Evolutionary conservation across 1,140 invertebrate species (phyloP).

Genomic region (Nasonia longicornis): DNA sequence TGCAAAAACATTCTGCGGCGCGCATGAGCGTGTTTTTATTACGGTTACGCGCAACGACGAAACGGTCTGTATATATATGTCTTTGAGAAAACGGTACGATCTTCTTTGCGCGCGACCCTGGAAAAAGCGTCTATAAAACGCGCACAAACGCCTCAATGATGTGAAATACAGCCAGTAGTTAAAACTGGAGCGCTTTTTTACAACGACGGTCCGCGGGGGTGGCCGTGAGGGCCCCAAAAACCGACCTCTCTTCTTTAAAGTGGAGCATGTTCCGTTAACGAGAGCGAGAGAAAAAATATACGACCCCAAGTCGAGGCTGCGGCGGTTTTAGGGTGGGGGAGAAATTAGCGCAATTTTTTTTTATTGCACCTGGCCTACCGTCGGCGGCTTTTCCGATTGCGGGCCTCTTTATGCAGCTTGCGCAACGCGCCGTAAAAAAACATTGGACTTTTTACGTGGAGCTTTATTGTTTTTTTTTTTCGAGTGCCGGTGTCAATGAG

Average conservation of each 20-base stretch:
- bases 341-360: constrained; percentile 38
- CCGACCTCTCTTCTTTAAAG: neutral
- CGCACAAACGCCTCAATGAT: neutral
- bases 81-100: constrained; percentile 38
- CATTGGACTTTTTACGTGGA: constrained; percentile 15
- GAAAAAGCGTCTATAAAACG: neutral
- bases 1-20: neutral
- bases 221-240: neutral
- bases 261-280: constrained; percentile 17
- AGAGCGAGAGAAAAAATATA: constrained; percentile 34
- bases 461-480: constrained; percentile 35
- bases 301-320: neutral
- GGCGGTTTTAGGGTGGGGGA: neutral
- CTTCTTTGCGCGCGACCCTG: neutral
- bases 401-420: constrained; percentile 31
- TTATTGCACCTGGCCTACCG: constrained; percentile 11
- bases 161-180: constrained; percentile 48
- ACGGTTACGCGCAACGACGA: constrained; percentile 41
- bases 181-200: constrained; percentile 50
- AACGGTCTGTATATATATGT: constrained; percentile 35
- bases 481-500: neutral
- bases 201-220: no score
- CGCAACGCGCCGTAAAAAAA: constrained; percentile 36
- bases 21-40: constrained; percentile 47
- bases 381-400: constrained; percentile 16